Evolutionary conservation across 1,140 invertebrate species (phyloP).

Genomic region (Hyles euphorbiae): DNA sequence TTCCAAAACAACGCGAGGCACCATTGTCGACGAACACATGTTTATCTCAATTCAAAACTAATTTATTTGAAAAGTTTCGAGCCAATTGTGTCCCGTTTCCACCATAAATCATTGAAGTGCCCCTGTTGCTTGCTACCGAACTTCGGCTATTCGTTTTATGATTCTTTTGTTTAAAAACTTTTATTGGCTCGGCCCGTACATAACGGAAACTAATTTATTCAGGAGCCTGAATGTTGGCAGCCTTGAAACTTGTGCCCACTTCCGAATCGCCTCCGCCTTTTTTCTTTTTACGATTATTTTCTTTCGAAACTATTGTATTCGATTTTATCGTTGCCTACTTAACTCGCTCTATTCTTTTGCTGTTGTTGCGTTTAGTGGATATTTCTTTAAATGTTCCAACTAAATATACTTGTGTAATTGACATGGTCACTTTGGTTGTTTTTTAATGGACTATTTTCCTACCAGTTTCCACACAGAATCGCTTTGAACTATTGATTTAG

Average conservation of each 20-base stretch:
- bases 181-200: constrained; percentile 62
- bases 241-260: constrained; percentile 56
- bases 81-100: constrained; percentile 54
- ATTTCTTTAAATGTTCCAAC: no score
- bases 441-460: no score
- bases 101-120: constrained; percentile 64
- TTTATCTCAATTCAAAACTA: constrained; percentile 53
- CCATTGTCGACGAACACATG: constrained; percentile 33
- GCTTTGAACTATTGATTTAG: no score
- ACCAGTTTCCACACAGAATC: no score
- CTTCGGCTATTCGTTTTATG: constrained; percentile 63
- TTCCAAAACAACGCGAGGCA: not conserved
- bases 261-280: constrained; percentile 25
- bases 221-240: constrained; percentile 34
- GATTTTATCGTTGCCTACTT: constrained; percentile 1
- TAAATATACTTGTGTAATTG: no score
- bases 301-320: constrained; percentile 6
- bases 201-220: constrained; percentile 73
- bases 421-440: no score
- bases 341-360: no score
- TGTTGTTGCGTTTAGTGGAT: no score
- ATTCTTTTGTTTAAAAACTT: constrained; percentile 74
- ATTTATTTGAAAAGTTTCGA: constrained; percentile 61
- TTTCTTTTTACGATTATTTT: constrained; percentile 22
- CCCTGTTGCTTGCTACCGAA: constrained; percentile 62